Evolutionary conservation across 2,888 invertebrate species (phyloP), one percentile per base, ranked within the genome.

Genomic region (Drosophila barbarae): DNA sequence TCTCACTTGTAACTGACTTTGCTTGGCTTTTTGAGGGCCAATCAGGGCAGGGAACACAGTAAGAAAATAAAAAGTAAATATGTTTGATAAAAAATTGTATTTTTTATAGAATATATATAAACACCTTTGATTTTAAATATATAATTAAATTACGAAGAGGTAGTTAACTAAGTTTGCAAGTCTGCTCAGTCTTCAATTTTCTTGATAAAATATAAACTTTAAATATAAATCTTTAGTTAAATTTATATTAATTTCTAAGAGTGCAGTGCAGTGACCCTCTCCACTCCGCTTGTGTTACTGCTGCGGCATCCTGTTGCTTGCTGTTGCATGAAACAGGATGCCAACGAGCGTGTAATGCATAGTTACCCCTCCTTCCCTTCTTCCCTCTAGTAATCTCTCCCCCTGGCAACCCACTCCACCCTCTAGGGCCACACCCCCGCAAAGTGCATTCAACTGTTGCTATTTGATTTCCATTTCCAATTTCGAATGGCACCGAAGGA

Each of bases 321-420:
- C 63, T 86, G 76, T 84, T 77, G 73, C 86, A 78, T 86, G 76
- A 85, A 86, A 86, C 86, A 86, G 86, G 86, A 86, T 86, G 86
- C 75, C 85, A 85, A 84, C 69, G 77, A 86, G 68, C 84, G 85
- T 85, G 75, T 84, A 85, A 85, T 81, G 73, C 67, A 64, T 67
- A 54, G 63, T 59, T 69, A 35, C 41, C 69, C 44, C 56, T 42
- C 38, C 44, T 26, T 6, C 10, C 12, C 18, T 13, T 6, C 8
- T 12, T 6, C 18, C n/a, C 13, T 10, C 15, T 6, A 6, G 28
- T 18, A 46, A 12, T 18, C 30, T 38, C 23, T 15, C 49, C 49
- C 42, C 34, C n/a, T 42, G n/a, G 5, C 26, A 41, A 54, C 26
- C 35, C 44, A 38, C 2, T 21, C 30, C 35, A 47, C 30, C 47